Conservation (phyloP, 2,113 vertebrate genomes). For the Forbesichthys agassizii region DNA sequence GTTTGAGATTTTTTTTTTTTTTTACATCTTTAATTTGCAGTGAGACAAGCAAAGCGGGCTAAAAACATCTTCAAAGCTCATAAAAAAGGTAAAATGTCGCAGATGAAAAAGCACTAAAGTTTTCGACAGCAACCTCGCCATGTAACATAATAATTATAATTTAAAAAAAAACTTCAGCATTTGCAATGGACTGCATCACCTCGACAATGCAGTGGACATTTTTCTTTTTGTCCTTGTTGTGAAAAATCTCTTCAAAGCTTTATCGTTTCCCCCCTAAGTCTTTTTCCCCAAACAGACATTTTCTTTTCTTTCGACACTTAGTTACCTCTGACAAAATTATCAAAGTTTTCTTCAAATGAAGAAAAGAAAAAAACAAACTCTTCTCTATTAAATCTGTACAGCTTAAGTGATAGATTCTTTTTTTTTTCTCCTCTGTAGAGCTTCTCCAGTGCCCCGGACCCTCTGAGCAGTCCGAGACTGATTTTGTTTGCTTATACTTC, state of each 20-base stretch:
- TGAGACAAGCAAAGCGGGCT: slow-evolving; percentile 97
- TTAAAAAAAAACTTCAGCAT: slow-evolving; percentile 82
- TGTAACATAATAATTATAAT: slow-evolving; percentile 83
- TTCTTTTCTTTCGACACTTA: slow-evolving; percentile 86
- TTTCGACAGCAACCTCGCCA: slow-evolving; percentile 87
- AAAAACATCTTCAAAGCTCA: slow-evolving; percentile 96
- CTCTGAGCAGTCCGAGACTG: slow-evolving; percentile 77
- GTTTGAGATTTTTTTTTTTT: slow-evolving; percentile 57
- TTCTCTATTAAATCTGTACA: slow-evolving; percentile 95
- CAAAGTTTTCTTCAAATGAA: slow-evolving; percentile 95
- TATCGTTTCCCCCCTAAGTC: slow-evolving; percentile 65
- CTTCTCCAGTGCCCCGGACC: slow-evolving; percentile 81
- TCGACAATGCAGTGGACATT: slow-evolving; percentile 84
- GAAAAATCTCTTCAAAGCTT: slow-evolving; percentile 89
- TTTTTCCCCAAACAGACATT: slow-evolving; percentile 84
- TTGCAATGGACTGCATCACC: slow-evolving; percentile 87
- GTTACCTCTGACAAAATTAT: slow-evolving; percentile 89
- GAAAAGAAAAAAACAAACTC: slow-evolving; percentile 79
- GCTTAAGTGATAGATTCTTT: slow-evolving; percentile 82
- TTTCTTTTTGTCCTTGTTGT: slow-evolving; percentile 78
- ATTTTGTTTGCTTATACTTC: slow-evolving; percentile 74
- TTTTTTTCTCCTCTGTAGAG: slow-evolving; percentile 77
- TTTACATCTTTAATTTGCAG: slow-evolving; percentile 76
- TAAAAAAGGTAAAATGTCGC: slow-evolving; percentile 95
- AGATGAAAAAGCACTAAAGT: slow-evolving; percentile 96